Evolutionary conservation across 2,888 invertebrate genomes (phyloP), one percentile per base, ranked within the genome.

Genomic region (Hecatera dysodea): DNA sequence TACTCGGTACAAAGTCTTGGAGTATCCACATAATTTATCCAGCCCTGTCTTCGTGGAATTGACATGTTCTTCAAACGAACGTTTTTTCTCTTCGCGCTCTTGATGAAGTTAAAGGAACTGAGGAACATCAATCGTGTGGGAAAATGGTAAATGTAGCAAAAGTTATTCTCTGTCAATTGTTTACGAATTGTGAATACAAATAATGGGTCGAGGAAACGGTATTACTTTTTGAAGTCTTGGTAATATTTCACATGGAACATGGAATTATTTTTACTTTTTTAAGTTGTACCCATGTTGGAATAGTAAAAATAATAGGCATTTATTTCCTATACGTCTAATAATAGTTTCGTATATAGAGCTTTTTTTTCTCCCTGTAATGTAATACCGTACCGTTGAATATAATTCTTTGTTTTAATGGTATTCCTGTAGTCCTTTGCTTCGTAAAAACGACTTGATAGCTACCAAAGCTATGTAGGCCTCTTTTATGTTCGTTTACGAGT

Each of bases 141-240:
- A 33, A 64, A 75, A 75, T 73, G 67, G 75, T 76, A 79, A 85
- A 84, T 82, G 78, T 79, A 79, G 67, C 78, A 77, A 82, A 83
- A 84, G 78, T 84, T 83, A 77, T 78, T 76, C 75, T 39, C 79
- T 72, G 83, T 78, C 85, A 80, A 85, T 87, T 85, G 76, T 83
- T 80, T 80, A 84, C 84, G 82, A 68, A 83, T 75, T 80, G 78
- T 77, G 84, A 88, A 86, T 88, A 88, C 85, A 84, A 85, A 87
- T 84, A 82, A 81, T 74, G 72, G 53, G 52, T 72, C 66, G 72
- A 76, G 77, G 76, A 77, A 79, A 78, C 55, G 66, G 72, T 66
- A 77, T 75, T 79, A 75, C 61, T 69, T 72, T 33, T n/a, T 19
- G 15, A 67, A 44, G 55, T 48, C 56, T 71, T 62, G 46, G 46